Conservation (phyloP, 1,140 invertebrate genomes). For the Drosophila sp. region DNA sequence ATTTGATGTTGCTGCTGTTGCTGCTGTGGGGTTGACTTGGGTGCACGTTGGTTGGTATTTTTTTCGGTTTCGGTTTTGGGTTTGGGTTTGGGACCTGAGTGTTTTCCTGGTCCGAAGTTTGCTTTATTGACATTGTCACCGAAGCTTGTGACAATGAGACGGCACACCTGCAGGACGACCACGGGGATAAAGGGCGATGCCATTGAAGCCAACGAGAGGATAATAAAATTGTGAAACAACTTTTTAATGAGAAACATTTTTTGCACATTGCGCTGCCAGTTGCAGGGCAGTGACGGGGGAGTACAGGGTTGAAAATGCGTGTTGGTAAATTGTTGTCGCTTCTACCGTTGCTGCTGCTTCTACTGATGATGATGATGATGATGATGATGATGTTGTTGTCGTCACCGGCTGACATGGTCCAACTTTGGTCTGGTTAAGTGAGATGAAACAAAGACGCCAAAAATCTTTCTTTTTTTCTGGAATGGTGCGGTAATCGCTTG, state of each 20-base stretch:
- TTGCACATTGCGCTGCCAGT: conserved; percentile 67
- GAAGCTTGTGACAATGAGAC: conserved; percentile 58
- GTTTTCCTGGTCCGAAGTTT: conserved; percentile 56
- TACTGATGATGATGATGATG: too few species aligned
- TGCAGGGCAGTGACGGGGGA: neutral
- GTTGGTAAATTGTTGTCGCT: conserved; percentile 25
- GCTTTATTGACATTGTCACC: conserved; percentile 80
- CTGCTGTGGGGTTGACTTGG: neutral
- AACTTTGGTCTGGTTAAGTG: conserved; percentile 1
- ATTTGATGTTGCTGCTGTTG: conserved; percentile 61
- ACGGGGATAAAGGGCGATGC: neutral
- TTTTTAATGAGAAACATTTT: conserved; percentile 81
- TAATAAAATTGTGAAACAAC: conserved; percentile 81
- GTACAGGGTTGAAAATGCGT: conserved; percentile 28
- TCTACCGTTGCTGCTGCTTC: conserved; percentile 8
- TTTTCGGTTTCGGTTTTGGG: conserved; percentile 8
- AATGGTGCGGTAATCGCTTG: conserved; percentile 31
- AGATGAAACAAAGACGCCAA: neutral
- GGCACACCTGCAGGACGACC: conserved; percentile 54
- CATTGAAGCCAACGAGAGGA: conserved; percentile 49
- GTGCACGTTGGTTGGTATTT: neutral
- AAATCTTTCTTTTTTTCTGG: conserved; percentile 16
- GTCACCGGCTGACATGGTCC: conserved; percentile 12
- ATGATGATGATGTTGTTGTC: conserved; percentile 1
- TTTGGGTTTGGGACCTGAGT: neutral